Percentiles rank a stretch among this genome's conserved stretches.
These are phyloP conservation scores for Orchesellides sinensis DNA, from an alignment of 2,888 invertebrate genomes.

Conservation along the genomic window DNA sequence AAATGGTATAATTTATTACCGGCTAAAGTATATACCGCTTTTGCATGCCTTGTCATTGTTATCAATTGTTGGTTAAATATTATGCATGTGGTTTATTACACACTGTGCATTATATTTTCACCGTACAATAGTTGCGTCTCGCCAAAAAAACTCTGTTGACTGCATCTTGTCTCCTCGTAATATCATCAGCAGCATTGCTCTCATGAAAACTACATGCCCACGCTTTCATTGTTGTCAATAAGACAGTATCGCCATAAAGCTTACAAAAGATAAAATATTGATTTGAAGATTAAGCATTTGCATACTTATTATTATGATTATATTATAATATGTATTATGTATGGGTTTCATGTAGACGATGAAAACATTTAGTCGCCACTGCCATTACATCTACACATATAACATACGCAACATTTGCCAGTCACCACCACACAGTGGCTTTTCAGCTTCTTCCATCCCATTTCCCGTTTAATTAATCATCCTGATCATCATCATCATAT, in stretches of 20 bases:
- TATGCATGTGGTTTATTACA: too few relatives aligned
- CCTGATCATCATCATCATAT: conserved; percentile 20
- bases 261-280: neutral
- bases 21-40: conserved; percentile 37
- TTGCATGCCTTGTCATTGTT: conserved; percentile 36
- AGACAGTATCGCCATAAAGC: neutral
- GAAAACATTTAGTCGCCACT: too few relatives aligned
- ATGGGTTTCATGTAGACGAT: too few relatives aligned
- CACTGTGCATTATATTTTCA: neutral
- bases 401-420: too few relatives aligned
- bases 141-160: conserved; percentile 5
- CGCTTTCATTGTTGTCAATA: conserved; percentile 42
- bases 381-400: too few relatives aligned
- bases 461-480: conserved; percentile 60
- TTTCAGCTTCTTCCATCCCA: neutral
- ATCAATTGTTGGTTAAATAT: conserved; percentile 57
- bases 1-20: conserved; percentile 67
- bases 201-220: conserved; percentile 21
- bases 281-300: neutral
- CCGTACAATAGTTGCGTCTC: neutral
- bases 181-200: neutral
- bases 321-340: too few relatives aligned
- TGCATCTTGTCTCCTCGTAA: too few relatives aligned
- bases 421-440: too few relatives aligned
- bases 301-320: too few relatives aligned